Evolutionary conservation across 2,113 vertebrate genomes (phyloP), one percentile per base, ranked within the genome.

Genomic region (Panthera uncia): DNA sequence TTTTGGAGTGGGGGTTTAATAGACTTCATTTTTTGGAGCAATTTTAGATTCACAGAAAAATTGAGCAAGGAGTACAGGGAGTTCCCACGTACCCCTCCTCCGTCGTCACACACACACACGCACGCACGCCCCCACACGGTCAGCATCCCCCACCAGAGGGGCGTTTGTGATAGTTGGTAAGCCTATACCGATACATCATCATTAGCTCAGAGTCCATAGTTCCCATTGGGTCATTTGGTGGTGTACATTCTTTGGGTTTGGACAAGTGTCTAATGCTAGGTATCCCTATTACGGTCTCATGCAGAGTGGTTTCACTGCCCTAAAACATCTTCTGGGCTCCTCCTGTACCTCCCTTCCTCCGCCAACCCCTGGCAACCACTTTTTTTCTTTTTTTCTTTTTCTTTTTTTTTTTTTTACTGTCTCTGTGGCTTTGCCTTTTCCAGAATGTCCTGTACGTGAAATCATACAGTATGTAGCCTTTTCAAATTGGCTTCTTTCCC

Each of bases 281-380:
- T 79, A 11, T n/a, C 31, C 29, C 21, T 33, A 12, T 31, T 50
- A 33, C 8, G 63, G 31, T 19, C 0, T 38, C 25, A 0, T 10
- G 8, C 36, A 10, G 45, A 87, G 21, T n/a, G 7, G 14, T 61
- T 4, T n/a, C 45, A 12, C 29, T 31, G 16, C 23, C 7, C 29
- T 13, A 6, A 50, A 45, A 4, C 1, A 5, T 36, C 52, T 36
- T 25, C 1, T 18, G 23, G 41, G 45, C 2, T 50, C 71, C n/a
- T 7, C 57, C 79, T 52, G 1, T 18, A 5, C 68, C 1, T 36
- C 21, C 6, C 29, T 13, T 3, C 21, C 16, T 14, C 4, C 52
- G 15, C 18, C 3, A 0, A 0, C 8, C 15, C 61, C 36, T 7
- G 23, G 8, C 25, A 36, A 15, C 23, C 5, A 5, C 27, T 21